A percentile compares a stretch with the other conserved stretches of the same genome.
These are phyloP conservation scores for Leptinotarsa defecta DNA, from an alignment of 1,140 invertebrate genomes.

Conservation along the genomic window DNA sequence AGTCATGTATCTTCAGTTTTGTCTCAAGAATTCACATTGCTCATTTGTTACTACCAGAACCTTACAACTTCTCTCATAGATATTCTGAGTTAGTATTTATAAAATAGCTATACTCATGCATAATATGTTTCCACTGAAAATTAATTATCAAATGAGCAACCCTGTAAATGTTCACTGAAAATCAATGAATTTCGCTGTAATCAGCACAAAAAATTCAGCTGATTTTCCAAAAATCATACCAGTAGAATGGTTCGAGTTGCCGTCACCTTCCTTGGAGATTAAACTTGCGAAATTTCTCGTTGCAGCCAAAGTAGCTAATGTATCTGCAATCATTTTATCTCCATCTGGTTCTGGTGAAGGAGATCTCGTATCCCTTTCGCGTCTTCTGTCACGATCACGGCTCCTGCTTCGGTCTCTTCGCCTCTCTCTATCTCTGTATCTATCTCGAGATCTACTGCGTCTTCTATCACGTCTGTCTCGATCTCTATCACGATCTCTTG, in stretches of 20 bases:
- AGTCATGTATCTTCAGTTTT: too few relatives aligned
- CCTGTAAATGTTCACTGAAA: too few relatives aligned
- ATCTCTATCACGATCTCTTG: constrained; percentile 57
- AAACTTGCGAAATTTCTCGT: constrained; percentile 59
- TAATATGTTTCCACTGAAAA: too few relatives aligned
- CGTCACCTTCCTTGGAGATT: constrained; percentile 57
- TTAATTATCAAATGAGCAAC: too few relatives aligned
- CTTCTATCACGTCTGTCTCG: constrained; percentile 52
- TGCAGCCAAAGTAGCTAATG: constrained; percentile 56
- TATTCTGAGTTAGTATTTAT: too few relatives aligned
- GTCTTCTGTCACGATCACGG: constrained; percentile 55
- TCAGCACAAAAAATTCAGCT: too few relatives aligned
- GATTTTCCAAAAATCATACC: constrained; percentile 30
- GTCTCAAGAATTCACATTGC: too few relatives aligned
- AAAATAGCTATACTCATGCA: too few relatives aligned
- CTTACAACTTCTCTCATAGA: too few relatives aligned
- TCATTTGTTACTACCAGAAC: too few relatives aligned
- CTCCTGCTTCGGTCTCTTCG: constrained; percentile 57
- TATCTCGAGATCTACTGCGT: constrained; percentile 57
- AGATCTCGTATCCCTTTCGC: constrained; percentile 62
- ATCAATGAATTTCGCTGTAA: too few relatives aligned
- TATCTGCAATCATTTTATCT: constrained; percentile 54
- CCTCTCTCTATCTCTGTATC: constrained; percentile 60
- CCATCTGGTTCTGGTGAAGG: constrained; percentile 52
- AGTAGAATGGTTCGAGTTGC: constrained; percentile 49